Conservation (phyloP, 2,113 vertebrate species). For the Sisor rabdophorus region DNA sequence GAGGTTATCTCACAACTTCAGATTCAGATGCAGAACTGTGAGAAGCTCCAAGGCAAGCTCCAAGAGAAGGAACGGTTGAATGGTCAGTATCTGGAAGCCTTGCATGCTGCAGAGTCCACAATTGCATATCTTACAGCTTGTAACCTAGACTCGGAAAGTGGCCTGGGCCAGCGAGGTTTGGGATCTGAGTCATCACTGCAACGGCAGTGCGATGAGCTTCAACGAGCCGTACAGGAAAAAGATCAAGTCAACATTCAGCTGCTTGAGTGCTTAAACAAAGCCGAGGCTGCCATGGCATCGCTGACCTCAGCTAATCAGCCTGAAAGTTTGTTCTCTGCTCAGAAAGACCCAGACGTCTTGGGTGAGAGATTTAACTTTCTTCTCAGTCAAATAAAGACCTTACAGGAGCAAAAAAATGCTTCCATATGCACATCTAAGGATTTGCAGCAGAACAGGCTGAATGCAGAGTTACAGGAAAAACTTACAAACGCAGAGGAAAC, state of each 20-base stretch:
- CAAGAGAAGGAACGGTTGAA: conserved; percentile 64
- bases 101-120: conserved; percentile 69
- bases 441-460: conserved; percentile 55
- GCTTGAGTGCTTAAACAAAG: conserved; percentile 58
- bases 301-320: conserved; percentile 16
- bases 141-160: conserved; percentile 64
- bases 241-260: conserved; percentile 59
- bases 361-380: conserved; percentile 54
- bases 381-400: conserved; percentile 40
- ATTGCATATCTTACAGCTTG: conserved; percentile 73
- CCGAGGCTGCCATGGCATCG: conserved; percentile 49
- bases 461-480: conserved; percentile 63
- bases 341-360: conserved; percentile 52
- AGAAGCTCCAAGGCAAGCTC: conserved; percentile 60
- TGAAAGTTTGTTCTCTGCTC: conserved; percentile 22
- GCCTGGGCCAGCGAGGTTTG: conserved; percentile 30
- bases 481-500: conserved; percentile 53
- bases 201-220: conserved; percentile 52
- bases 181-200: conserved; percentile 28
- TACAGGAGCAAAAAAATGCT: conserved; percentile 33
- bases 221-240: conserved; percentile 60
- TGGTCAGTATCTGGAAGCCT: conserved; percentile 57
- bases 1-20: conserved; percentile 60
- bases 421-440: background rate
- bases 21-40: conserved; percentile 58